A percentile compares a stretch with the other conserved stretches of the same genome.
Evolutionary conservation across 2,888 invertebrate genomes (phyloP).

Genomic region (Eupsilia transversa): DNA sequence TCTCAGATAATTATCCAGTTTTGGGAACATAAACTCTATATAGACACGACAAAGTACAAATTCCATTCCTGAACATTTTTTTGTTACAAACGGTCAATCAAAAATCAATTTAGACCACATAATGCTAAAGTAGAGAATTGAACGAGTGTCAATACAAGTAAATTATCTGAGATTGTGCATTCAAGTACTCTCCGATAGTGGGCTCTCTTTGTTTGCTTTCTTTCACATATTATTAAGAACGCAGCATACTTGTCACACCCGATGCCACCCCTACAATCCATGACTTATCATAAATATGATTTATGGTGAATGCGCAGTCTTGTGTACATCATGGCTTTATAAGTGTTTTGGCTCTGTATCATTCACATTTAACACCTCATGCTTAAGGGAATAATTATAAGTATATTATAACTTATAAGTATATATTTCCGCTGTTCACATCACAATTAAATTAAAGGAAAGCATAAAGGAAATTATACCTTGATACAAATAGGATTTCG

Average conservation of each 20-base stretch:
- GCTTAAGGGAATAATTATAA: no score
- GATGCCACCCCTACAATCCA: no score
- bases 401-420: no score
- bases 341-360: neutral
- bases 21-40: neutral
- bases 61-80: neutral
- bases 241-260: neutral
- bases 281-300: neutral
- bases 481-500: neutral
- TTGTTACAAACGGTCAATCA: neutral
- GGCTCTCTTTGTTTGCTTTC: neutral
- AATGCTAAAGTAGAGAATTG: no score
- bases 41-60: neutral
- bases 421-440: neutral
- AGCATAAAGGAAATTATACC: neutral
- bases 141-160: neutral
- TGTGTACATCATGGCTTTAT: neutral
- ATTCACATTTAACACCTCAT: neutral
- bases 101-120: neutral
- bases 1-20: neutral
- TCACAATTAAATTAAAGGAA: neutral
- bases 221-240: neutral
- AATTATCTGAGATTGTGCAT: neutral
- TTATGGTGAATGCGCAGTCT: neutral
- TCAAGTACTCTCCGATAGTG: neutral